Evolutionary conservation across 2,888 invertebrate species (phyloP), one percentile per base, ranked within the genome.

Genomic region (Ligdia adustata): DNA sequence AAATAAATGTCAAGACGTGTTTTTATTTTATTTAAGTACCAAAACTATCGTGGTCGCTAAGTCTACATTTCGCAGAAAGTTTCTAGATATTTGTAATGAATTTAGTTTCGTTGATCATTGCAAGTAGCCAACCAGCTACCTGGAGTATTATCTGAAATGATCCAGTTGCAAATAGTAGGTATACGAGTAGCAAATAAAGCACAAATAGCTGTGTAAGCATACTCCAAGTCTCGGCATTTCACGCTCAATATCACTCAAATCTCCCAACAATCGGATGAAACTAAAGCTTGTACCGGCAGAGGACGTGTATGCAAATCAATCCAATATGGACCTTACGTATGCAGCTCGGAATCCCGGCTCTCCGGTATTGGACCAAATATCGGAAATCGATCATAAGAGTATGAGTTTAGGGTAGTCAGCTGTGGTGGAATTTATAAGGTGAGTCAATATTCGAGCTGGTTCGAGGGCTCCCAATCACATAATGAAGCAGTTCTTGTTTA

Each of bases 231-330:
- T 2, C 12, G 9, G 4, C 12, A 20, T 39, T 29, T 29, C 29
- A 20, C 29, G 11, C 13, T 13, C 7, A 20, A 39, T 20, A 7
- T 20, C 6, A 9, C 9, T 26, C 12, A 13, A 32, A 39, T 28
- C 15, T 33, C 15, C 27, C 12, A 15, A 26, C 33, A 28, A 22
- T 28, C 11, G 15, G 12, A 22, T 27, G 15, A 18, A 22, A 18
- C 28, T 29, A 35, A 22, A 46, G 40, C 34, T 40, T 22, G 46
- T 24, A 34, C 27, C 14, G n/a, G 40, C 11, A 11, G 40, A 34
- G 20, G 38, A 24, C 42, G 31, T 40, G 34, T 45, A 49, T 52
- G 44, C 41, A 51, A 51, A 51, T 50, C 46, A 37, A 35, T 42
- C 38, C 43, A 52, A 47, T 50, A 52, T 35, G 15, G 5, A 20